Evolutionary conservation across 2,888 invertebrate genomes (phyloP), one percentile per base, ranked within the genome.

Genomic region (Acrobasis repandana): DNA sequence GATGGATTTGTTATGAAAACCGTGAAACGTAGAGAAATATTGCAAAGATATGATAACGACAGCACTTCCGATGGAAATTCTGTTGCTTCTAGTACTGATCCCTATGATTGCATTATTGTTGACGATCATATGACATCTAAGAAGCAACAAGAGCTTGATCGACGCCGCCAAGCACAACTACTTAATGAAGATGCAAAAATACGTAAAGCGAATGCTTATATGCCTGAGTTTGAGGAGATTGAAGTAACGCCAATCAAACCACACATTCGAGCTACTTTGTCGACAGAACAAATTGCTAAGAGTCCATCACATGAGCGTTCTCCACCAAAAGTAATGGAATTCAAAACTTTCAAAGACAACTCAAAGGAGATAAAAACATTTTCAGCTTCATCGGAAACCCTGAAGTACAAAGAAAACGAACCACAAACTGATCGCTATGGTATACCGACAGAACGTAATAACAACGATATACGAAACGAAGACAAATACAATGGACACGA

Each of bases 31-130:
- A 94, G 95, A 80, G 95, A 95, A 80, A 95, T 95, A 70, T 84
- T 95, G 34, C 95, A 95, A 75, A 95, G 95, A 82, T 95, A 95
- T 78, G 94, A 94, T 64, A 94, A 94, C 70, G 93, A 93, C 51
- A 94, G 94, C 65, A 95, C 95, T 76, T 94, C 95, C 9, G 95
- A 94, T 69, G 93, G 93, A 48, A 90, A 93, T 80, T 95, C 95
- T 57, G 93, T 94, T 70, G 93, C 93, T 73, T 95, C 95, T 56
- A 95, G 95, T 76, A 95, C 95, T 56, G 95, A 95, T 89, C 95
- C 95, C 34, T 95, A 95, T 71, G 95, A 95, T 77, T 97, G 97
- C 78, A 97, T 97, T 69, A 95, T 97, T 58, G 96, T 97, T 33
- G 96, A 97, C 71, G 97, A 97, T 85, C 96, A 96, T 72, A 93